Evolutionary conservation across 2,888 invertebrate genomes (phyloP).

Genomic region (Cantharis rustica): DNA sequence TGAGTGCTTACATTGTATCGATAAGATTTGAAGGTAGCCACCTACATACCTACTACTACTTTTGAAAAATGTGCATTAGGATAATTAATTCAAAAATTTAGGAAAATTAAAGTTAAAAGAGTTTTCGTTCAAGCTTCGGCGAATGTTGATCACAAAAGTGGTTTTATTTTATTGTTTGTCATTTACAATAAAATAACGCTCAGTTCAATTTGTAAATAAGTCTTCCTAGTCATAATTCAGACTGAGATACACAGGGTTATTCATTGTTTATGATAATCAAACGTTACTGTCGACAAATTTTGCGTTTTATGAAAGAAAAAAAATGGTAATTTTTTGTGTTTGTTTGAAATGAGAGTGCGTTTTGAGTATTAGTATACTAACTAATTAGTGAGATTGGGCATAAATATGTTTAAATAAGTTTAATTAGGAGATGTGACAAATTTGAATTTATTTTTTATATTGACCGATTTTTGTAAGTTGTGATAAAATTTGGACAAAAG

Average conservation of each 20-base stretch:
- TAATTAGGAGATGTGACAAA: background rate
- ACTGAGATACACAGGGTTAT: constrained; percentile 3
- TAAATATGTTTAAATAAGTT: background rate
- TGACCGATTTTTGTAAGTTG: background rate
- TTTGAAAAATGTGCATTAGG: background rate
- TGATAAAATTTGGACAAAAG: background rate
- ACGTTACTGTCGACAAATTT: background rate
- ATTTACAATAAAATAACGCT: background rate
- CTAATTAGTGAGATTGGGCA: background rate
- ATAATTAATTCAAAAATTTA: background rate
- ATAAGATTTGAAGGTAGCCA: background rate
- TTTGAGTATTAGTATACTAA: background rate
- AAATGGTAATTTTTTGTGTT: background rate
- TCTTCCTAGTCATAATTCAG: constrained; percentile 4
- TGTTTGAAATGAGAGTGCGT: background rate
- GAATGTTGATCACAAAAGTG: background rate
- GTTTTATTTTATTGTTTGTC: background rate
- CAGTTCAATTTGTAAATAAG: background rate
- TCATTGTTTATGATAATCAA: constrained; percentile 1
- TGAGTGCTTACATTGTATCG: no score
- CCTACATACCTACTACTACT: background rate
- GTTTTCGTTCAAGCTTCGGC: background rate
- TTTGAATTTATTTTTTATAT: background rate
- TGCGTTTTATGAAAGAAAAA: background rate
- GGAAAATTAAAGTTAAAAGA: background rate